Evolutionary conservation across 1,140 invertebrate genomes (phyloP).

Genomic region (Eupristina koningsbergeri): DNA sequence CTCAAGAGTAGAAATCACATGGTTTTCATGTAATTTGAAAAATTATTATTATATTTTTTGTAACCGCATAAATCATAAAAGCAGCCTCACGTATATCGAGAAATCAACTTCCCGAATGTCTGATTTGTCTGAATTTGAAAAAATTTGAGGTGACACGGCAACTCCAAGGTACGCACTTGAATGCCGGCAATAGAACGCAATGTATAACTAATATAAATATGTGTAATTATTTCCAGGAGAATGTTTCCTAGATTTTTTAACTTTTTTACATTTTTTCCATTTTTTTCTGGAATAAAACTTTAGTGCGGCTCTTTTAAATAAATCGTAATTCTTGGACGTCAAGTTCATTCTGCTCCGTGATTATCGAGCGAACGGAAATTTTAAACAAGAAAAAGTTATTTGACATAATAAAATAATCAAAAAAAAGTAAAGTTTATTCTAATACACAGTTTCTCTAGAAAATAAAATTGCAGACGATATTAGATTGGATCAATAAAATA

Average conservation of each 20-base stretch:
- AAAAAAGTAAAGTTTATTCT: constrained; percentile 1
- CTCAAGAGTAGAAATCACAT: no score
- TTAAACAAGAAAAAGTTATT: neutral
- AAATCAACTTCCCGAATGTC: neutral
- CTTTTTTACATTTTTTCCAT: neutral
- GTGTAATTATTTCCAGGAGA: neutral
- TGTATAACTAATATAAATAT: neutral
- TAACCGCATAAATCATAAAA: neutral
- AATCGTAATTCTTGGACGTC: neutral
- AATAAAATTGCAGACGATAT: constrained; percentile 9
- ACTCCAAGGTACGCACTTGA: neutral
- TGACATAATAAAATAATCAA: neutral
- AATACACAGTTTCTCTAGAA: constrained; percentile 7
- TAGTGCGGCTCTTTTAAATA: neutral
- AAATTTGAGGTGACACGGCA: neutral
- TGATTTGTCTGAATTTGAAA: neutral
- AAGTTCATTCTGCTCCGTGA: neutral
- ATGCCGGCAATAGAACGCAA: no score
- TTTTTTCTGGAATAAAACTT: neutral
- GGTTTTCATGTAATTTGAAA: no score
- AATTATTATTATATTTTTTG: neutral
- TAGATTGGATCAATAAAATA: neutral
- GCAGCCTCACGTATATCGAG: neutral
- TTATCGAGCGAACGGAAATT: neutral
- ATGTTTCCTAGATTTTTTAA: no score